A percentile compares a stretch with the other conserved stretches of the same genome.
Conservation (phyloP, 1,140 invertebrate genomes). For the Aphelinus atriplicis region DNA sequence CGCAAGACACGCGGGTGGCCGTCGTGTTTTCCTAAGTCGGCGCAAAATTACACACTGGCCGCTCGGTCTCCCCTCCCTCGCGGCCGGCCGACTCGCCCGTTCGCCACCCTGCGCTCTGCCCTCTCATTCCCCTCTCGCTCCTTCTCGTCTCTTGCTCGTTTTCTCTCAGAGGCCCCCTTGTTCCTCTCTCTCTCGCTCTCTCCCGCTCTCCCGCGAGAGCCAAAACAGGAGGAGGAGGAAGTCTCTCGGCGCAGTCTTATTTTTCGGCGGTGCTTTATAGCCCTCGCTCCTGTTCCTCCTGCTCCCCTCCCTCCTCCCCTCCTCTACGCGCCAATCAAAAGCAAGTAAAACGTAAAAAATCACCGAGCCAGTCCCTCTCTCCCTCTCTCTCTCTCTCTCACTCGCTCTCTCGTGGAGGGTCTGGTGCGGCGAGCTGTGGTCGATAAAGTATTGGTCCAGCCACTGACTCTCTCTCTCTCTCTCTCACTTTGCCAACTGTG, state of each 20-base stretch:
- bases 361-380: slow-evolving; percentile 47
- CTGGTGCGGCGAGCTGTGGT: slow-evolving; percentile 50
- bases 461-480: slow-evolving; percentile 30
- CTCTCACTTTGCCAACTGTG: slow-evolving; percentile 2
- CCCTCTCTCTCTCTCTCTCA: no score
- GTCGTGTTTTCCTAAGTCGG: slow-evolving; percentile 67
- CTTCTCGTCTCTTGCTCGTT: slow-evolving; percentile 29
- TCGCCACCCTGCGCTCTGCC: slow-evolving; percentile 38
- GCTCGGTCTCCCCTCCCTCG: slow-evolving; percentile 48
- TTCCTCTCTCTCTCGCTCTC: slow-evolving; percentile 44
- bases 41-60: slow-evolving; percentile 68
- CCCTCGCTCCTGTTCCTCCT: slow-evolving; percentile 44
- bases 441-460: slow-evolving; percentile 58
- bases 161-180: slow-evolving; percentile 31
- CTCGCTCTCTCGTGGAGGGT: slow-evolving; percentile 52
- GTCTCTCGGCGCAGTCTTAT: slow-evolving; percentile 53
- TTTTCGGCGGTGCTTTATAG: slow-evolving; percentile 62
- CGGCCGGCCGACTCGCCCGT: slow-evolving; percentile 5
- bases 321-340: slow-evolving; percentile 57
- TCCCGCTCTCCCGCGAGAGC: slow-evolving; percentile 49
- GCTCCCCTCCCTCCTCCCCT: slow-evolving; percentile 2
- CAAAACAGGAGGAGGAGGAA: slow-evolving; percentile 51
- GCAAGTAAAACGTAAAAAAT: slow-evolving; percentile 63
- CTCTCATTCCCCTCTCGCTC: slow-evolving; percentile 36
- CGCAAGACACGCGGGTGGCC: slow-evolving; percentile 66